Evolutionary conservation across 2,113 vertebrate genomes (phyloP).

Genomic region (Xenopus laevis): DNA sequence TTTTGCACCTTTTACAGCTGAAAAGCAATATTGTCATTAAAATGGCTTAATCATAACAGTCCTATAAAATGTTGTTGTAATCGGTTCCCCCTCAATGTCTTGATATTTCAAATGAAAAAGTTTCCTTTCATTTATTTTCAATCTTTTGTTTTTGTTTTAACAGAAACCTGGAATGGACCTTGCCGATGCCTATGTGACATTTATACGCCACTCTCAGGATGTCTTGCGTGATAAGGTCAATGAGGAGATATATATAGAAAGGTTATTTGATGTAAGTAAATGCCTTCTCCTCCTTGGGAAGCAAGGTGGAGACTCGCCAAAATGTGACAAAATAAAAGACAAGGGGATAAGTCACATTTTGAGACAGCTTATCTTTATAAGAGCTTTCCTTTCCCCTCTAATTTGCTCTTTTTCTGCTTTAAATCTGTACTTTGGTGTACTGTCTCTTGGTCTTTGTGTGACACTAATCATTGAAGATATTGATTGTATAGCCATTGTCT

Average conservation of each 20-base stretch:
- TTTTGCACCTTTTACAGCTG: no score
- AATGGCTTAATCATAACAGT: no score
- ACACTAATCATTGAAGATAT: constrained; percentile 23
- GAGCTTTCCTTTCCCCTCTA: constrained; percentile 64
- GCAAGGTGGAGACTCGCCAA: constrained; percentile 88
- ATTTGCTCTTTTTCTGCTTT: constrained; percentile 68
- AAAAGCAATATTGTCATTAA: no score
- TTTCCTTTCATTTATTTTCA: neutral
- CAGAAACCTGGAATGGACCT: constrained; percentile 98
- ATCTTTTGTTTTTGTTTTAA: constrained; percentile 53
- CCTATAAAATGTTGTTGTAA: no score
- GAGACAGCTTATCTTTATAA: constrained; percentile 68
- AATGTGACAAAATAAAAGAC: constrained; percentile 99
- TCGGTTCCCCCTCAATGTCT: no score
- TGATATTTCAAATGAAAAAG: no score
- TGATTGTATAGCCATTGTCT: neutral
- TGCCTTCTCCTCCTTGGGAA: constrained; percentile 88
- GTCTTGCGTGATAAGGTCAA: constrained; percentile 98
- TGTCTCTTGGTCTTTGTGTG: constrained; percentile 72
- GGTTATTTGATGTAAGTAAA: constrained; percentile 99
- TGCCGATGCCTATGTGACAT: constrained; percentile 95
- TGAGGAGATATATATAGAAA: constrained; percentile 99
- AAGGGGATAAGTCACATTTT: constrained; percentile 99
- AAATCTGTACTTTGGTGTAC: constrained; percentile 65
- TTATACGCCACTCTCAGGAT: constrained; percentile 98